Evolutionary conservation across 2,888 invertebrate species (phyloP).

Genomic region (Vandiemenella viatica): DNA sequence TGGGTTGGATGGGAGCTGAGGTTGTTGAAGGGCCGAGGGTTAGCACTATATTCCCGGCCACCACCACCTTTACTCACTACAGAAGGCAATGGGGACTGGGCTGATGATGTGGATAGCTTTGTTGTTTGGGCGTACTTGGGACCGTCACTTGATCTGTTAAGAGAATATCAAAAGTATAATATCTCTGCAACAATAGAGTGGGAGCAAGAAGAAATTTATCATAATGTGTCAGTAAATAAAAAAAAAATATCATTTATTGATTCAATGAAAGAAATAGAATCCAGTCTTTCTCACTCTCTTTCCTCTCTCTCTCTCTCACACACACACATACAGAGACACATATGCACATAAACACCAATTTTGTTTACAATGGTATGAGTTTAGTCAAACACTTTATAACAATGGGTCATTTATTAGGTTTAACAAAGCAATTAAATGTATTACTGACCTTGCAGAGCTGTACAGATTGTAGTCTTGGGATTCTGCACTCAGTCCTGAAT

Average conservation of each 20-base stretch:
- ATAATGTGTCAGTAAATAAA: too few relatives aligned
- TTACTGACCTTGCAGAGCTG: constrained; percentile 45
- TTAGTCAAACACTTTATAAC: too few relatives aligned
- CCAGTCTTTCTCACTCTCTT: too few relatives aligned
- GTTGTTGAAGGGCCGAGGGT: background rate
- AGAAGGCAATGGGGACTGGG: constrained; percentile 11
- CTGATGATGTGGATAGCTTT: constrained; percentile 14
- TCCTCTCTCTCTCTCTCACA: too few relatives aligned
- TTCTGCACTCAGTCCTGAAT: constrained; percentile 60
- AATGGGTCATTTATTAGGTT: too few relatives aligned
- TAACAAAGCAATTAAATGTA: background rate
- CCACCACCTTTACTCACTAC: constrained; percentile 14
- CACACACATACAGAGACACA: too few relatives aligned
- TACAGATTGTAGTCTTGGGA: constrained; percentile 49
- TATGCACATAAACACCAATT: too few relatives aligned
- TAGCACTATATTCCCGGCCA: background rate
- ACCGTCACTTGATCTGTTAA: constrained; percentile 40
- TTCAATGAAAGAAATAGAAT: too few relatives aligned
- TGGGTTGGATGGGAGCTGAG: background rate
- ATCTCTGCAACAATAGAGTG: background rate
- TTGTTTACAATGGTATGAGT: too few relatives aligned
- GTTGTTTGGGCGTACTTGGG: constrained; percentile 33
- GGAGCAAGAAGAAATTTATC: background rate
- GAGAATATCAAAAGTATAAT: background rate
- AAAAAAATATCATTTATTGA: too few relatives aligned